Percentiles rank a stretch among this genome's conserved stretches.
These are phyloP conservation scores for Cranoglanis bouderius DNA, from an alignment of 2,113 vertebrate species.

Conservation along the genomic window DNA sequence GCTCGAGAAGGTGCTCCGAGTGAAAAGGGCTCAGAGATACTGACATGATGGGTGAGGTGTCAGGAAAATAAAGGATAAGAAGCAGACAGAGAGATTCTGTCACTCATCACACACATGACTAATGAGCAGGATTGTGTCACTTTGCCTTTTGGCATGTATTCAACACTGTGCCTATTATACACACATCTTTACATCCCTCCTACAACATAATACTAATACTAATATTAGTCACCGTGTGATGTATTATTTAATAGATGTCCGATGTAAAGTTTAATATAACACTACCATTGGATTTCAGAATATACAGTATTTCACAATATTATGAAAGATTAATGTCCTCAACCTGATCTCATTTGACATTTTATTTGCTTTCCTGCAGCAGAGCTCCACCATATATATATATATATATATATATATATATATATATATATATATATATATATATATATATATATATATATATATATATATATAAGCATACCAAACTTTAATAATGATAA, in stretches of 20 bases:
- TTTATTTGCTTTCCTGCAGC: neutral
- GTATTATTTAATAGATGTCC: neutral
- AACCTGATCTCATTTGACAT: neutral
- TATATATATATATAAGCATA: neutral
- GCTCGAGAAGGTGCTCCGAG: neutral
- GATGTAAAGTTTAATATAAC: neutral
- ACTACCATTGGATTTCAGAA: neutral
- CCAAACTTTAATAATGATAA: neutral
- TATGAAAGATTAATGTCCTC: neutral
- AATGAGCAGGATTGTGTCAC: slow-evolving; percentile 40
- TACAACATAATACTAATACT: neutral
- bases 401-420: too few relatives aligned
- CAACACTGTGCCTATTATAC: slow-evolving; percentile 16
- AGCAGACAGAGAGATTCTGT: slow-evolving; percentile 39
- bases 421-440: too few relatives aligned
- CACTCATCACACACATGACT: slow-evolving; percentile 44
- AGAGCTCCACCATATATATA: neutral
- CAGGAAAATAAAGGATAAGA: slow-evolving; percentile 26
- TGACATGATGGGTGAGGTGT: neutral
- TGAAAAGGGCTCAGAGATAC: neutral
- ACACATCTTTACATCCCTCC: slow-evolving; percentile 12
- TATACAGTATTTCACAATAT: neutral
- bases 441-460: too few relatives aligned
- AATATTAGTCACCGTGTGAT: neutral
- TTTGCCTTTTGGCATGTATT: slow-evolving; percentile 20